Percentiles rank a stretch among this genome's conserved stretches.
Conservation (phyloP, 1,140 invertebrate species). For the Galleria mellonella region DNA sequence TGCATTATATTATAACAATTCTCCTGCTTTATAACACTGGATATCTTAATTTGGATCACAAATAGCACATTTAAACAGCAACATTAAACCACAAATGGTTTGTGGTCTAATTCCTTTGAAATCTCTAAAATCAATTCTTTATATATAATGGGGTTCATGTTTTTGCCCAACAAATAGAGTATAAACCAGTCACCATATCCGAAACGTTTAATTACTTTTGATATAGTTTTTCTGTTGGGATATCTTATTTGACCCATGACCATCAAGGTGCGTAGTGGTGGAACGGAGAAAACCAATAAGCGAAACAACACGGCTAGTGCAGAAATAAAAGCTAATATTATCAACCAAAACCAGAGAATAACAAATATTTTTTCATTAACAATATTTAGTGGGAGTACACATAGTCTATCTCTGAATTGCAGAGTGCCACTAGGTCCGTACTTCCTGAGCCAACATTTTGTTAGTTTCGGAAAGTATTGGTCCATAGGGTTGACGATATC, state of each 20-base stretch:
- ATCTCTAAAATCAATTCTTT: constrained; percentile 73
- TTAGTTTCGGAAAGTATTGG: constrained; percentile 83
- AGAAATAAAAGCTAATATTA: constrained; percentile 79
- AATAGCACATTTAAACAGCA: too few relatives aligned
- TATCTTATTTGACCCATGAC: constrained; percentile 74
- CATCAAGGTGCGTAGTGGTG: constrained; percentile 71
- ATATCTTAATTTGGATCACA: too few relatives aligned
- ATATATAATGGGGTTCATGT: constrained; percentile 78
- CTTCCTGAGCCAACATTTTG: constrained; percentile 84
- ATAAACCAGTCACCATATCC: constrained; percentile 83
- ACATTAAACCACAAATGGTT: constrained; percentile 38
- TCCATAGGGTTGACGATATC: constrained; percentile 73
- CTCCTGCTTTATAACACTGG: too few relatives aligned
- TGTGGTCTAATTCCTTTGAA: constrained; percentile 48
- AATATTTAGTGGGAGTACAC: constrained; percentile 84
- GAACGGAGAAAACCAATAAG: constrained; percentile 65
- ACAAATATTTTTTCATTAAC: constrained; percentile 88
- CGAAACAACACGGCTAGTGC: constrained; percentile 79
- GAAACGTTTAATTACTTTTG: constrained; percentile 73
- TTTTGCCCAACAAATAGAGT: constrained; percentile 79
- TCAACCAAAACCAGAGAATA: constrained; percentile 89
- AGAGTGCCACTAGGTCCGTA: constrained; percentile 78
- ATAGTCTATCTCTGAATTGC: constrained; percentile 79
- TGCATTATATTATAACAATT: too few relatives aligned
- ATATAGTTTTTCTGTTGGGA: constrained; percentile 65